Evolutionary conservation across 1,140 invertebrate genomes (phyloP).

Genomic region (Leptinotarsa texana): DNA sequence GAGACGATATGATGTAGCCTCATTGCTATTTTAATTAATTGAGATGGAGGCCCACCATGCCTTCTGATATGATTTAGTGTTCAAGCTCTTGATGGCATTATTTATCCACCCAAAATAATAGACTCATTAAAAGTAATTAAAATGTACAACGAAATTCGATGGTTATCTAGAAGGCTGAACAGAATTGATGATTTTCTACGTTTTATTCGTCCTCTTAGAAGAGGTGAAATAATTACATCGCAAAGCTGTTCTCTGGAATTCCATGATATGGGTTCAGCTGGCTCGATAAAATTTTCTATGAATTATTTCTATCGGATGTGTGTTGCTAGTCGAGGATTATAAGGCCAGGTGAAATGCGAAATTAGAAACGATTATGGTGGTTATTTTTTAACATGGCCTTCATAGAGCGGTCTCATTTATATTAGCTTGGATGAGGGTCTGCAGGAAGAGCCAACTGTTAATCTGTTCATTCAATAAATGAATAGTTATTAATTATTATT

Average conservation of each 20-base stretch:
- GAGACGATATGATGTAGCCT: background rate
- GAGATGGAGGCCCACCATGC: conserved; percentile 17
- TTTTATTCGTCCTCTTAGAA: conserved; percentile 10
- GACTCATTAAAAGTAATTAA: conserved; percentile 32
- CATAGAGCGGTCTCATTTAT: too few relatives aligned
- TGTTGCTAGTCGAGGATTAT: too few relatives aligned
- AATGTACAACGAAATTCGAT: conserved; percentile 28
- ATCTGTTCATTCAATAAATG: too few relatives aligned
- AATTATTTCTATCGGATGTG: too few relatives aligned
- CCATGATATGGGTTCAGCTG: too few relatives aligned
- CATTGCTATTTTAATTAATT: conserved; percentile 20
- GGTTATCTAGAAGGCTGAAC: conserved; percentile 20
- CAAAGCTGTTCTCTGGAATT: background rate
- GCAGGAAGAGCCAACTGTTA: too few relatives aligned
- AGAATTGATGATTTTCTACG: conserved; percentile 25
- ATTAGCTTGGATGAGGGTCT: too few relatives aligned
- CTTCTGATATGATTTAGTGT: conserved; percentile 17
- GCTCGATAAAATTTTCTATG: too few relatives aligned
- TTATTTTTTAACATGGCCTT: too few relatives aligned
- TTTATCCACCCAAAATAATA: conserved; percentile 24
- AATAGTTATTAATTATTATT: too few relatives aligned
- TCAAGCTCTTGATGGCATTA: conserved; percentile 15
- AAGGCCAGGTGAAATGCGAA: too few relatives aligned
- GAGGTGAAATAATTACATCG: background rate
- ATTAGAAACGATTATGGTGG: too few relatives aligned